phyloP scores from a whole-genome alignment of 2,888 invertebrate genomes.

The Luperina nickerlii region DNA sequence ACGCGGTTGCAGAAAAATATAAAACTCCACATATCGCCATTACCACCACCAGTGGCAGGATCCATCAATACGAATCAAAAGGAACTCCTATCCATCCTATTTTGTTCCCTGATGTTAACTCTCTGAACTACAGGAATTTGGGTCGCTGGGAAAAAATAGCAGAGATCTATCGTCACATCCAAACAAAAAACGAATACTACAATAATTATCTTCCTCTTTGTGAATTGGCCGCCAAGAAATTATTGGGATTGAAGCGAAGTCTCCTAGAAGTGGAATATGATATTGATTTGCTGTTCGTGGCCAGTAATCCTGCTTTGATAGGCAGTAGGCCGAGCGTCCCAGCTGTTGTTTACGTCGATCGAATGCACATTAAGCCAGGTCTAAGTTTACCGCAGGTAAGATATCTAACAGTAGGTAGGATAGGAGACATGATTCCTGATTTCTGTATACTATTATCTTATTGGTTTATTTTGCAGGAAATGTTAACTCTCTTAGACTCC shows the following conservation, averaged over 20 bases:
- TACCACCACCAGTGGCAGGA: slow-evolving; percentile 85
- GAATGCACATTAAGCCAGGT: slow-evolving; percentile 83
- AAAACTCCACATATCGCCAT: slow-evolving; percentile 89
- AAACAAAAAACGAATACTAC: slow-evolving; percentile 82
- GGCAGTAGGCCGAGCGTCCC: slow-evolving; percentile 84
- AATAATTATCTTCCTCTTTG: slow-evolving; percentile 80
- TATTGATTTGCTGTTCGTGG: slow-evolving; percentile 85
- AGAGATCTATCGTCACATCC: slow-evolving; percentile 79
- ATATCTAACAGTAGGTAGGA: neutral
- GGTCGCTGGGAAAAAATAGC: slow-evolving; percentile 82
- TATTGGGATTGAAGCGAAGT: slow-evolving; percentile 79
- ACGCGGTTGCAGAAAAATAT: slow-evolving; percentile 89
- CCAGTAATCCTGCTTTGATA: slow-evolving; percentile 80
- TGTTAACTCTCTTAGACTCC: slow-evolving; percentile 80
- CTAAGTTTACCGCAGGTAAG: slow-evolving; percentile 79
- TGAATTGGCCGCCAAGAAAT: slow-evolving; percentile 82
- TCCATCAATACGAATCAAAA: slow-evolving; percentile 87
- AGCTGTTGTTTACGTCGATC: slow-evolving; percentile 81
- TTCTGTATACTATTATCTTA: neutral
- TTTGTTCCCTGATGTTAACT: slow-evolving; percentile 87
- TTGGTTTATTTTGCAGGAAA: slow-evolving; percentile 75
- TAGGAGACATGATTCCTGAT: neutral
- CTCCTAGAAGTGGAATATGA: slow-evolving; percentile 83
- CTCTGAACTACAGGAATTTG: slow-evolving; percentile 82
- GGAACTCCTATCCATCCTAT: slow-evolving; percentile 89